A percentile compares a stretch with the other conserved stretches of the same genome.
Conservation (phyloP, 2,113 vertebrate species). For the Hyperopisus bebe region DNA sequence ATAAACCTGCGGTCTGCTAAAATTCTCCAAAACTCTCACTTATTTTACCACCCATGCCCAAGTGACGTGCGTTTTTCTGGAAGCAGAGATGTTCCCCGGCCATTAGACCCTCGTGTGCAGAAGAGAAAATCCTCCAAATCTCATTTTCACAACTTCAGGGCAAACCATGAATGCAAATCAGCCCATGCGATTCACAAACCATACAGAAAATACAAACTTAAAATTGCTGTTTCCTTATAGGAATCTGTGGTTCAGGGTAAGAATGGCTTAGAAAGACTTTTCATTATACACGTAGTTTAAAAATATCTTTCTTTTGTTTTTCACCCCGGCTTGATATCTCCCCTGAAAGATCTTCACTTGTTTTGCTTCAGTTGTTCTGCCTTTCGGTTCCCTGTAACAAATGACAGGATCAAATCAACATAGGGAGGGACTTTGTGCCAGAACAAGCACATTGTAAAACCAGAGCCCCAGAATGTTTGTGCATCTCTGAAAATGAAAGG, state of each 20-base stretch:
- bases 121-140: background rate
- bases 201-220: background rate
- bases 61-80: background rate
- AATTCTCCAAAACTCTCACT: background rate
- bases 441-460: background rate
- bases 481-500: background rate
- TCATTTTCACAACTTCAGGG: background rate
- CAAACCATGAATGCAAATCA: background rate
- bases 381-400: background rate
- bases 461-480: background rate
- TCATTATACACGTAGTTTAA: background rate
- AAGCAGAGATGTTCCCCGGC: background rate
- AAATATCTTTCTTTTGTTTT: background rate
- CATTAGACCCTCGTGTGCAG: background rate
- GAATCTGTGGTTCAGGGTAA: background rate
- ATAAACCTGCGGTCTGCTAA: background rate
- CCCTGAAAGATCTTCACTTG: background rate
- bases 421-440: background rate
- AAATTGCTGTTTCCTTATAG: background rate
- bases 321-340: background rate
- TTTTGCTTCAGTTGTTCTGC: background rate
- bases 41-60: background rate
- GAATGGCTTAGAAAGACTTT: background rate
- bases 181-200: background rate
- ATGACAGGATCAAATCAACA: background rate